Percentiles rank a stretch among this genome's conserved stretches.
Conservation (phyloP, 2,797 vertebrate species). For the Choloepus didactylus region DNA sequence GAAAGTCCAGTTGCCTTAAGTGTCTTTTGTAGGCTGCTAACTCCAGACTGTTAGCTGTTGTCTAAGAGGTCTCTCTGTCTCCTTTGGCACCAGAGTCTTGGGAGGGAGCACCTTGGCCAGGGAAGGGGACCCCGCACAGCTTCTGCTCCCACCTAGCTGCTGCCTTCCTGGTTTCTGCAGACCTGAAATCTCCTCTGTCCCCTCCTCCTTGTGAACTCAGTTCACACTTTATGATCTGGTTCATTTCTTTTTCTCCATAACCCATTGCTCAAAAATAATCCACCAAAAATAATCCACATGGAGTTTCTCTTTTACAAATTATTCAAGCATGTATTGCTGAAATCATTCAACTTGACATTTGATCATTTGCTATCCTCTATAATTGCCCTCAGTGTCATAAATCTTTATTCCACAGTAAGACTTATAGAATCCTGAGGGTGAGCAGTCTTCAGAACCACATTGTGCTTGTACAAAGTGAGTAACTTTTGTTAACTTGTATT, state of each 20-base stretch:
- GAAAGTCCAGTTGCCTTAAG: slow-evolving; percentile 21
- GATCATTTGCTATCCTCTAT: neutral
- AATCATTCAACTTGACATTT: neutral
- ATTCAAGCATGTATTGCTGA: neutral
- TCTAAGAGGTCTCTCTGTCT: neutral
- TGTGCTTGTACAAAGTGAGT: neutral
- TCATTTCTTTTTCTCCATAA: neutral
- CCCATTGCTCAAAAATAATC: neutral
- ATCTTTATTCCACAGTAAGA: neutral
- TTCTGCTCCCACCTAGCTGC: neutral
- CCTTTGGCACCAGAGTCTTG: neutral
- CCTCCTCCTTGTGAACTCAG: neutral
- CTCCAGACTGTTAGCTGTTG: neutral
- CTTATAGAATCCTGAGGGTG: neutral
- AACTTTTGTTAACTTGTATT: neutral
- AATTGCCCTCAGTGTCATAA: neutral
- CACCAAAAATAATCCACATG: neutral
- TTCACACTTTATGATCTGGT: neutral
- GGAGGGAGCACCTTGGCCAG: neutral
- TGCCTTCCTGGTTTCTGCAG: neutral
- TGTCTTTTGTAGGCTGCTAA: neutral
- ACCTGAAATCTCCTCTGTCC: neutral
- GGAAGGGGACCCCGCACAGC: neutral
- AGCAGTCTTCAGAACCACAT: neutral
- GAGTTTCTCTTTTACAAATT: neutral